These are phyloP conservation scores for Alcedo quadribrachys DNA, from an alignment of 2,797 vertebrate genomes.

Conservation along the genomic window DNA sequence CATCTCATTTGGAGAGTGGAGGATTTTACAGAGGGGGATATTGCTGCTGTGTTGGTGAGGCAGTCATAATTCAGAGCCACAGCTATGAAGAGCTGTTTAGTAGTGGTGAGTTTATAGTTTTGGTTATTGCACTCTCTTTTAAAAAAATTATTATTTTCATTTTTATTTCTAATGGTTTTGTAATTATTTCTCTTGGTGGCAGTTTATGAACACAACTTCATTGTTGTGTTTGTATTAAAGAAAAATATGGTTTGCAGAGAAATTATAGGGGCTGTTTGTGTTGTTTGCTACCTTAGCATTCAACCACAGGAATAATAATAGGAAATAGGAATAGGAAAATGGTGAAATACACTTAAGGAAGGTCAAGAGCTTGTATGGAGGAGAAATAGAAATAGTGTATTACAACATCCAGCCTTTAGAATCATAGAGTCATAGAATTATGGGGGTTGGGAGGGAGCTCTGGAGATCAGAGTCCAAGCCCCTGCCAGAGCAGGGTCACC, in stretches of 20 bases:
- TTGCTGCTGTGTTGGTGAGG: conserved; percentile 7
- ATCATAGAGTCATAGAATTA: too few relatives aligned
- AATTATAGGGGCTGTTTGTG: not conserved
- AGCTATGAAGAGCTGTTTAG: conserved; percentile 5
- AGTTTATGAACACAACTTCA: not conserved
- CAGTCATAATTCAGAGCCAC: conserved; percentile 30
- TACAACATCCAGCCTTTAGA: not conserved
- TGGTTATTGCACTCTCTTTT: not conserved
- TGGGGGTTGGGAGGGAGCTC: too few relatives aligned
- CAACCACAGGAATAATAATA: not conserved
- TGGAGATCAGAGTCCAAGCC: too few relatives aligned
- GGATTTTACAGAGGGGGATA: conserved; percentile 5
- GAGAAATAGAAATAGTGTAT: not conserved
- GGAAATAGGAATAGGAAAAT: not conserved
- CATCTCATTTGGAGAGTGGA: not conserved
- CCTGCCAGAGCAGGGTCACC: too few relatives aligned
- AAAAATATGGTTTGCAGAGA: not conserved
- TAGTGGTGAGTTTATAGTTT: conserved; percentile 1
- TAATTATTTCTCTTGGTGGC: conserved; percentile 43
- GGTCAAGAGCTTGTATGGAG: not conserved
- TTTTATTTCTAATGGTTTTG: not conserved
- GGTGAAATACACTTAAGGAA: not conserved
- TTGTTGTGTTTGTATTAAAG: conserved; percentile 1
- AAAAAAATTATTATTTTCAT: not conserved
- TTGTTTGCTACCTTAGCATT: not conserved